Percentiles rank a stretch among this genome's conserved stretches.
Evolutionary conservation across 2,113 vertebrate genomes (phyloP).

Genomic region (Oenanthe melanoleuca): DNA sequence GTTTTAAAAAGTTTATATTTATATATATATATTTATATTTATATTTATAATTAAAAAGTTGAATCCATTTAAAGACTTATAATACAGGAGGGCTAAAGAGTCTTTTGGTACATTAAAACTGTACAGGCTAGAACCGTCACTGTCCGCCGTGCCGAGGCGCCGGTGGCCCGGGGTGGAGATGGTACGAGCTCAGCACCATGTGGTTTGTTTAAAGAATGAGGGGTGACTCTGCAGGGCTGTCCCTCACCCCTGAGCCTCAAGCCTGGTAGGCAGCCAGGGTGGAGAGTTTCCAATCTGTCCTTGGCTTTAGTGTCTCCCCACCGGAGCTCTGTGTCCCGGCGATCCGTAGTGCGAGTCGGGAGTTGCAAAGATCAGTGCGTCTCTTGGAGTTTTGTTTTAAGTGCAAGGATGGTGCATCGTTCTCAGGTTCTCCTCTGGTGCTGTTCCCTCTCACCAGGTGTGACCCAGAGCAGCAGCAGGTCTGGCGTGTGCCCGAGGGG

Average conservation of each 20-base stretch:
- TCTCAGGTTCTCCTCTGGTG: not conserved
- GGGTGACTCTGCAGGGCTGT: not conserved
- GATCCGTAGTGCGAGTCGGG: constrained; percentile 36
- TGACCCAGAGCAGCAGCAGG: not conserved
- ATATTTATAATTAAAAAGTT: constrained; percentile 85
- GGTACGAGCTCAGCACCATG: constrained; percentile 74
- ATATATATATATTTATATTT: constrained; percentile 83
- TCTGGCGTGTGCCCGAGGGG: fast-evolving
- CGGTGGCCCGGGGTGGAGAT: constrained; percentile 29
- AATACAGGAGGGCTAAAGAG: constrained; percentile 74
- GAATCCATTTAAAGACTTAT: constrained; percentile 80
- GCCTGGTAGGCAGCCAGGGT: not conserved
- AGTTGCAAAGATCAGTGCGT: constrained; percentile 61
- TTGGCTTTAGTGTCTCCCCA: not conserved
- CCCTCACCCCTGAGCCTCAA: not conserved
- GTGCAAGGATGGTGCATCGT: constrained; percentile 59
- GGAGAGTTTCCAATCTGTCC: constrained; percentile 26
- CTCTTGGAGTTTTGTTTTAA: constrained; percentile 52
- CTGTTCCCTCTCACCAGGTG: not conserved
- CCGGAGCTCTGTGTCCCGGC: not conserved
- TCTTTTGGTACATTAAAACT: constrained; percentile 81
- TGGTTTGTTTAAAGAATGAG: constrained; percentile 62
- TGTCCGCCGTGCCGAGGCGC: constrained; percentile 23
- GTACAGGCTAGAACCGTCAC: constrained; percentile 73
- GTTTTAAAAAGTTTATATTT: constrained; percentile 86